phyloP scores from a whole-genome alignment of 1,140 invertebrate species.

The Tetragnatha versicolor region DNA sequence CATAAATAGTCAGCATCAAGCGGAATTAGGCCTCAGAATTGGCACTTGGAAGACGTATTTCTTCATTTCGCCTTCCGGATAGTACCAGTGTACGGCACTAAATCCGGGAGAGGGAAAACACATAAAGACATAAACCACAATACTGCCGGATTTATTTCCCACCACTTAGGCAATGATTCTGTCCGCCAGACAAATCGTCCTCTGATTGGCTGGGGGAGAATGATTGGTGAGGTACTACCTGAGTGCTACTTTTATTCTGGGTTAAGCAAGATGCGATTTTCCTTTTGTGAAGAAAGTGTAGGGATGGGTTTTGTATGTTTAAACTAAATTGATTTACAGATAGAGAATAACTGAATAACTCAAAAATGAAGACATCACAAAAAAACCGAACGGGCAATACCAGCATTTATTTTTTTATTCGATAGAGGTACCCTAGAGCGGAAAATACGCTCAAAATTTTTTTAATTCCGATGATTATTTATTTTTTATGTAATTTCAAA shows the following conservation, averaged over 20 bases:
- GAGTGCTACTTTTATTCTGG: background rate
- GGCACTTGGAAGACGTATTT: background rate
- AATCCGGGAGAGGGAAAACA: background rate
- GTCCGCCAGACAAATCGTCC: background rate
- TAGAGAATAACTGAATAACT: too few relatives aligned
- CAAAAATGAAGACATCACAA: too few relatives aligned
- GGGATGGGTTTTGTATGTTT: too few relatives aligned
- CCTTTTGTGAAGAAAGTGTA: background rate
- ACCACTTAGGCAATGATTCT: background rate
- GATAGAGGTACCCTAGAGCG: too few relatives aligned
- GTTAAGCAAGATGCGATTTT: too few relatives aligned
- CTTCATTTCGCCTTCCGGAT: background rate
- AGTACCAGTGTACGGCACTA: too few relatives aligned
- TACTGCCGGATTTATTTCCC: slow-evolving; percentile 16
- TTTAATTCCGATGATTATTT: too few relatives aligned
- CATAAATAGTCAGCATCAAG: slow-evolving; percentile 7
- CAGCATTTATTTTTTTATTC: too few relatives aligned
- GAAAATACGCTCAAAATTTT: too few relatives aligned
- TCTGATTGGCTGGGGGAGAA: background rate
- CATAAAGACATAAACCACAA: slow-evolving; percentile 4
- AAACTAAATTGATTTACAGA: too few relatives aligned
- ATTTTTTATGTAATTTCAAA: too few relatives aligned
- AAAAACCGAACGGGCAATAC: too few relatives aligned
- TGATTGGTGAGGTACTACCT: background rate
- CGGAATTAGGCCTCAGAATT: background rate